Conservation (phyloP, 2,113 vertebrate species). For the Gallinago paraguaiae region DNA sequence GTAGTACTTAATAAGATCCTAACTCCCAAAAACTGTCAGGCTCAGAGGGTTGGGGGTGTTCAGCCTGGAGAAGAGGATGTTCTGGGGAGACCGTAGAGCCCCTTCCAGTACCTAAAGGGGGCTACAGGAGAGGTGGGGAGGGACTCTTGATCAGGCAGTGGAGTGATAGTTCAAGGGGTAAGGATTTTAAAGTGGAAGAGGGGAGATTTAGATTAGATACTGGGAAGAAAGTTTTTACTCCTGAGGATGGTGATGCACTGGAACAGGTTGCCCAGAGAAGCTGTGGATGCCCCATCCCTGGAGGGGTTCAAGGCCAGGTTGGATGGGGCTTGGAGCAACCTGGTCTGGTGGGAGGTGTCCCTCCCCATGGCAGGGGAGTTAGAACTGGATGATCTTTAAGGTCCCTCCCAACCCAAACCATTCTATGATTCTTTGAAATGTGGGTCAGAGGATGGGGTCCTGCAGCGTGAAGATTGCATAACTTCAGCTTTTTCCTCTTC, state of each 20-base stretch:
- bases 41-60: background rate
- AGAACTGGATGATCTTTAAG: background rate
- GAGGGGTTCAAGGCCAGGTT: background rate
- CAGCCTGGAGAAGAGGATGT: background rate
- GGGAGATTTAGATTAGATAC: background rate
- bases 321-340: background rate
- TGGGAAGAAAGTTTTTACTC: background rate
- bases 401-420: background rate
- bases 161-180: background rate
- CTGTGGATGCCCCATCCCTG: background rate
- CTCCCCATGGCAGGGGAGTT: background rate
- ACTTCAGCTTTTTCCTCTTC: no score
- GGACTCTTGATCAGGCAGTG: background rate
- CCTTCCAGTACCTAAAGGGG: background rate
- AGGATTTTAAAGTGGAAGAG: background rate
- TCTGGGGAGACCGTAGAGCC: background rate
- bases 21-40: fast-evolving
- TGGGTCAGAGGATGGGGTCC: background rate
- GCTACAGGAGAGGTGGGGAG: background rate
- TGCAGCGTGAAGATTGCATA: fast-evolving
- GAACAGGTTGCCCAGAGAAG: background rate
- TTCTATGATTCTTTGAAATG: background rate
- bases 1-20: background rate
- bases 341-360: background rate
- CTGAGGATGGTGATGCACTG: background rate